Evolutionary conservation across 1,140 invertebrate species (phyloP), one percentile per base, ranked within the genome.

Genomic region (Lasioglossum baleicum): DNA sequence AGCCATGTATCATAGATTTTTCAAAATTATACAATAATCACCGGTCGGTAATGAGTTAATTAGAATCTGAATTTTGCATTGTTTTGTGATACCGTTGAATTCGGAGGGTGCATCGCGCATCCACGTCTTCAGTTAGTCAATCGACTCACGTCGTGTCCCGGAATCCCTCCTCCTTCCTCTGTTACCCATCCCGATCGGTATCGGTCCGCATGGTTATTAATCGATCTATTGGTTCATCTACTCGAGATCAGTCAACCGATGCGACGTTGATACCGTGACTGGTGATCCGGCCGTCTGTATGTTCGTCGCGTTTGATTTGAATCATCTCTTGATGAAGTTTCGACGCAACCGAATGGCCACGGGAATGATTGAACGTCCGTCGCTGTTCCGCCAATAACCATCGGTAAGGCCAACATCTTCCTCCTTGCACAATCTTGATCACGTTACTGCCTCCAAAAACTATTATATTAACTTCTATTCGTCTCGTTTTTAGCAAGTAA

Each of bases 141-240:
- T 75, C 26, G 4, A 40, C 7, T 63, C 35, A 2, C 53, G n/a
- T 70, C 48, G 4, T 13, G 44, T 42, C 40, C 17, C 48, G 6
- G 63, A 40, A 40, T n/a, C 63, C 10, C 63, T 42, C 10, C 63
- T 42, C 35, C 63, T 48, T 22, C 64, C 3, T 0, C 2, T 0
- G 40, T 42, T 42, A 22, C 22, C 10, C 13, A 31, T 53, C 22
- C 31, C 51, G 8, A 75, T 67, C 13, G 3, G 22, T 56, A 51
- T 48, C 22, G 42, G 7, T n/a, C 10, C 17, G 56, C 44, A 31
- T 61, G 51, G 65, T 68, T 76, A 69, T 76, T 76, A 76, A 70
- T 70, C 75, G 75, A 76, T 76, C 66, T 61, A 76, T 69, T 61
- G 75, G 56, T 17, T 60, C 42, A 31, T 48, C 17, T 75, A 26